A percentile compares a stretch with the other conserved stretches of the same genome.
Conservation (phyloP, 1,140 invertebrate genomes). For the Conopomorpha cramerella region DNA sequence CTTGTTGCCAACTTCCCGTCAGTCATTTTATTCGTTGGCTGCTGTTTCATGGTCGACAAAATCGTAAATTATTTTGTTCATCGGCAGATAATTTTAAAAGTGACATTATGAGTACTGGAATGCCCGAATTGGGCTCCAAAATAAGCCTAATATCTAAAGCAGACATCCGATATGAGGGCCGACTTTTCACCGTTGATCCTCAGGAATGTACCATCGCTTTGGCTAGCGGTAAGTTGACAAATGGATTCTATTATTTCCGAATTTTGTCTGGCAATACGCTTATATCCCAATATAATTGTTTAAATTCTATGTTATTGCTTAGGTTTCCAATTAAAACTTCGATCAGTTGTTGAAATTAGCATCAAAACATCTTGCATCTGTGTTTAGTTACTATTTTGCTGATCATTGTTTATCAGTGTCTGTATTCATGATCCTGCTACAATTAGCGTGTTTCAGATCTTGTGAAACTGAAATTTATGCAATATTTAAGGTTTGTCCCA, state of each 20-base stretch:
- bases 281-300: conserved; percentile 10
- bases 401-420: no score
- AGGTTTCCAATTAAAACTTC: no score
- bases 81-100: conserved; percentile 38
- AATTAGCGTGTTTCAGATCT: no score
- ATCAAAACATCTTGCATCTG: no score
- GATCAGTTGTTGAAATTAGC: no score
- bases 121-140: conserved; percentile 98
- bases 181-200: conserved; percentile 98
- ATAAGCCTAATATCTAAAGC: conserved; percentile 99
- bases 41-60: conserved; percentile 40
- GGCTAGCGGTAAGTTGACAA: conserved; percentile 87
- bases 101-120: conserved; percentile 65
- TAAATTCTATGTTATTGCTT: conserved; percentile 4
- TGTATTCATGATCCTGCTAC: no score
- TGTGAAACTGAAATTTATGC: no score
- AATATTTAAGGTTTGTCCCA: no score
- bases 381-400: no score
- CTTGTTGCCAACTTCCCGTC: conserved; percentile 49
- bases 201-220: conserved; percentile 99
- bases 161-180: conserved; percentile 98
- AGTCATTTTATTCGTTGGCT: conserved; percentile 50
- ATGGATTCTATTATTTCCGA: conserved; percentile 47
- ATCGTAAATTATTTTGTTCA: conserved; percentile 57
- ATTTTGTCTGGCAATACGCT: no score